Base-by-base conservation (phyloP, 2,888 invertebrate genomes). In the Beris chalybata region DNA sequence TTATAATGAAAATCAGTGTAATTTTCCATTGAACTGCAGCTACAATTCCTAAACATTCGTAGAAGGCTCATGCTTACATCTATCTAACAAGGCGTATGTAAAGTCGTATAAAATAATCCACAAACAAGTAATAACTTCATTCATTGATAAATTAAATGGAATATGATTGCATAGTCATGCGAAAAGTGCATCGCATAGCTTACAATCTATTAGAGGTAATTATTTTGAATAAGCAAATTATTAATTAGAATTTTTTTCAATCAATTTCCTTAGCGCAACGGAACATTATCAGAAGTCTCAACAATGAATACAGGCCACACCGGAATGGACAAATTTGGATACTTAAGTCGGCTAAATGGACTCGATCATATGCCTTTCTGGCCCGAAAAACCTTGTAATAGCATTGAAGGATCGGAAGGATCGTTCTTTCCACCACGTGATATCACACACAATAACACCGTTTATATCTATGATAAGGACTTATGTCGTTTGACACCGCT, bases 381-480 rank as follows among this genome's bases (percentile, higher is more conserved):
- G 93, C 82, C 84, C 4, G 85, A 87, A 0, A 77, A 84, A 2
- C 92, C 92, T 1, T 93, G 93, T 77, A 91, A 86, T n/a, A 83
- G 85, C 71, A 83, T 89, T 59, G 81, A 83, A 58, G 90, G 88
- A 9, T 89, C 89, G 0, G 90, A 90, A 82, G 93, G 93, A 0
- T 92, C 92, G 0, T 91, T 93, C 79, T 93, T 92, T 76, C 93
- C 93, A 0, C 93, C 93, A 0, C 84, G 91, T 0, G 85, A 89
- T 44, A 82, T 85, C 68, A 90, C 90, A 15, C 85, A 87, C 67
- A 82, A 85, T 0, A 88, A 93, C 75, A 81, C 86, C 1, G 85
- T 93, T 13, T 85, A 91, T 72, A 80, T 95, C 1, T 95, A 92
- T 78, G 93, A 94, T 76, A 93, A 93, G 76, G 94, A 95, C 76